Percentiles rank a stretch among this genome's conserved stretches.
Evolutionary conservation across 2,888 invertebrate species (phyloP).

Genomic region (Margaritifera margaritifera): DNA sequence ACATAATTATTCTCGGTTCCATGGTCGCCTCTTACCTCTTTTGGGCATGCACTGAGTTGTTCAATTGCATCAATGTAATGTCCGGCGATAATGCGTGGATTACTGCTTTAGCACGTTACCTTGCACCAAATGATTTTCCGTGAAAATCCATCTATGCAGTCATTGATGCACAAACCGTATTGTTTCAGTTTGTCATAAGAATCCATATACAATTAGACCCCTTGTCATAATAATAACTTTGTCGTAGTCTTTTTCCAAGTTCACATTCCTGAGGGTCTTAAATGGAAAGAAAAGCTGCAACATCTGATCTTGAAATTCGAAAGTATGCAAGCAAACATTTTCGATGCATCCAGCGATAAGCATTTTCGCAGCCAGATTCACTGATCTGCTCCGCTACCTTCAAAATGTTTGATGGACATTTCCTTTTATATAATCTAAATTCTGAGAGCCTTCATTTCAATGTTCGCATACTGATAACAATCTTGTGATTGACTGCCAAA

Average conservation of each 20-base stretch:
- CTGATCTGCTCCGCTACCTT: slow-evolving; percentile 1
- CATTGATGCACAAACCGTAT: not conserved
- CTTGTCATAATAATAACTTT: not conserved
- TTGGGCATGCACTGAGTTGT: not conserved
- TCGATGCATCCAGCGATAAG: not conserved
- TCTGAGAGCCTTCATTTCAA: no score
- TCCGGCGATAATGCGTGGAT: slow-evolving; percentile 1
- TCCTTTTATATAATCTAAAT: no score
- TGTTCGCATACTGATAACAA: fast-evolving
- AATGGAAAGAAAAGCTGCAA: not conserved
- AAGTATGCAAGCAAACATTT: not conserved
- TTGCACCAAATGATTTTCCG: not conserved
- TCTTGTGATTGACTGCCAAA: no score
- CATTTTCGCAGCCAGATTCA: not conserved
- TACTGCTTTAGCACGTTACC: not conserved
- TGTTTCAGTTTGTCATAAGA: slow-evolving; percentile 1
- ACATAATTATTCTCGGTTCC: no score
- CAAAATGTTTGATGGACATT: no score
- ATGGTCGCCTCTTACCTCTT: not conserved
- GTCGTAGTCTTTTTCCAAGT: not conserved
- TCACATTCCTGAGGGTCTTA: not conserved
- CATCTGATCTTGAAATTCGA: not conserved
- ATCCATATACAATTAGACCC: not conserved
- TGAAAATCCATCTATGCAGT: not conserved
- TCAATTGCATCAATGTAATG: slow-evolving; percentile 1